Evolutionary conservation across 2,797 vertebrate genomes (phyloP), one percentile per base, ranked within the genome.

Genomic region (Anguilla marmorata): DNA sequence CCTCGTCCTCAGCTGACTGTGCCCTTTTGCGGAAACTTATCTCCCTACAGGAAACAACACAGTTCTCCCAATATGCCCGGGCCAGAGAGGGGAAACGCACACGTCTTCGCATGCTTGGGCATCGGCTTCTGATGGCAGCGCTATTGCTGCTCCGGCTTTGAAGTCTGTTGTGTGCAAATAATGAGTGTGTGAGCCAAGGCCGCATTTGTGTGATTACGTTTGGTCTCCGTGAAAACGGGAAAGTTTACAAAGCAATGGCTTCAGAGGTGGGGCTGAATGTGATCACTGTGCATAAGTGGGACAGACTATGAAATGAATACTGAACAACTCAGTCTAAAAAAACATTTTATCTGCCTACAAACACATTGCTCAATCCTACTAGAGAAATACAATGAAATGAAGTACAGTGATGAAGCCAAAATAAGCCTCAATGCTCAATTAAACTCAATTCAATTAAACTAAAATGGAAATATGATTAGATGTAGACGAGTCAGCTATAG

Each of bases 1-100:
- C 94, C 90, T 96, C 96, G 21, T 97, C 95, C n/a, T 96, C 96
- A 9, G 96, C 96, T 79, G 96, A 96, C 93, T 95, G 96, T 91
- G 95, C 94, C 8, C 95, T 93, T 89, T 94, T 95, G 94, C 93
- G 95, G 91, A 96, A 96, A 91, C 91, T 94, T 93, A 95, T 83
- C 92, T 96, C 96, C 95, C 96, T 97, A 95, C 16, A 89, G 92
- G 93, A 92, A 94, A 95, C 92, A 94, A 93, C 94, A 95, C 90
- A 95, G 91, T 93, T 94, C 84, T 88, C 30, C 87, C 30, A 58
- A 60, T 72, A 48, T 58, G 82, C 83, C 52, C 11, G 21, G 82
- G 50, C 83, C 92, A 94, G 93, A 92, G 90, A 89, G 86, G 89
- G 90, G 69, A 87, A 89, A 69, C 89, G 63, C 54, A 89, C 90